Evolutionary conservation across 1,140 invertebrate genomes (phyloP).

Genomic region (Megalonaias nervosa): DNA sequence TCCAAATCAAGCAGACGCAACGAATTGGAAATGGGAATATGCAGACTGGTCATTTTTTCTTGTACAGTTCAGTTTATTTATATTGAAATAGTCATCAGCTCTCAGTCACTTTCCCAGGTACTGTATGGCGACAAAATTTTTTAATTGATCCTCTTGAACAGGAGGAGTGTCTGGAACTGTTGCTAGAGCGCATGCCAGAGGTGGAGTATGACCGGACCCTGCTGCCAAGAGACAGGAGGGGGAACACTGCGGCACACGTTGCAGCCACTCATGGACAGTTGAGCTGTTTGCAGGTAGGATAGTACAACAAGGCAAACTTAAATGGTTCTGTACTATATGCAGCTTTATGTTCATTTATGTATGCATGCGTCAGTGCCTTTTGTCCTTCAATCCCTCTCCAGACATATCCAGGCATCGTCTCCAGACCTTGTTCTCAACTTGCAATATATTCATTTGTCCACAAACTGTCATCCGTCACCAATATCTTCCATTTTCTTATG

Average conservation of each 20-base stretch:
- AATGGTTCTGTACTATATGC: neutral
- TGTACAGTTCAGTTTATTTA: too few species aligned
- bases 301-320: neutral
- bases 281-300: conserved; percentile 33
- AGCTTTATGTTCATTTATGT: neutral
- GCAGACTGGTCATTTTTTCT: too few species aligned
- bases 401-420: neutral
- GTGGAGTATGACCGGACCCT: conserved; percentile 6
- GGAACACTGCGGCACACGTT: conserved; percentile 31
- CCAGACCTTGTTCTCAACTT: neutral
- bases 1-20: too few species aligned
- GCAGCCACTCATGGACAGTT: conserved; percentile 35
- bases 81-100: too few species aligned
- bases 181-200: conserved; percentile 26
- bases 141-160: neutral
- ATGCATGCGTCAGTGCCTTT: neutral
- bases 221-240: conserved; percentile 24
- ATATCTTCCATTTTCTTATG: neutral
- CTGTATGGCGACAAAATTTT: neutral
- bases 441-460: neutral
- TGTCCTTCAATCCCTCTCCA: neutral
- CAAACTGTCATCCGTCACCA: neutral
- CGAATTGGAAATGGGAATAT: too few species aligned
- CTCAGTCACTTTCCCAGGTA: too few species aligned
- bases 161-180: conserved; percentile 24